phyloP scores from a whole-genome alignment of 2,113 vertebrate genomes.

The Poicephalus gulielmi region DNA sequence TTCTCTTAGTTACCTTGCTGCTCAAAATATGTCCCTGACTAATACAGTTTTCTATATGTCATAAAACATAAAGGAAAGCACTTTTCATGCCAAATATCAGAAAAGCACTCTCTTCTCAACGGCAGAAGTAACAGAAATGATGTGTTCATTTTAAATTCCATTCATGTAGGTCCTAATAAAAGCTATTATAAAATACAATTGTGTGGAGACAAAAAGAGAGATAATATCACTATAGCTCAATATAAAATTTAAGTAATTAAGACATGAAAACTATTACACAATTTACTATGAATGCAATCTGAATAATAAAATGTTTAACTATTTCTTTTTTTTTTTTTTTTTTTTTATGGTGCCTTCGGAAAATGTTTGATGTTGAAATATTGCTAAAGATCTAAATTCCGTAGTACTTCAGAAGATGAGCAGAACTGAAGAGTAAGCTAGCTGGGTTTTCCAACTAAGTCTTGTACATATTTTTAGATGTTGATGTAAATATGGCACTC shows the following conservation, averaged over 20 bases:
- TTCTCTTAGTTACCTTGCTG: constrained; percentile 56
- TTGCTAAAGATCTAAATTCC: neutral
- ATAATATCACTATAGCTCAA: constrained; percentile 84
- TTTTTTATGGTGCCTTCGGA: neutral
- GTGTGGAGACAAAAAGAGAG: constrained; percentile 84
- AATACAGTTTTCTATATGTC: constrained; percentile 72
- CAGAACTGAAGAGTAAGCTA: neutral
- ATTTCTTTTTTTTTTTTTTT: neutral
- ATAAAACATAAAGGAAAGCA: constrained; percentile 75
- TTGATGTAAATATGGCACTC: neutral
- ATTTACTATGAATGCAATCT: constrained; percentile 77
- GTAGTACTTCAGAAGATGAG: neutral
- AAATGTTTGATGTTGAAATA: neutral
- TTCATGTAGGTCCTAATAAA: constrained; percentile 84
- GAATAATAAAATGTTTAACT: constrained; percentile 81
- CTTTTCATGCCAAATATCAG: constrained; percentile 77
- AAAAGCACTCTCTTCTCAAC: constrained; percentile 66
- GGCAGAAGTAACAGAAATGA: constrained; percentile 67
- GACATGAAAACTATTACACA: constrained; percentile 86
- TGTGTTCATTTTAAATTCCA: constrained; percentile 82
- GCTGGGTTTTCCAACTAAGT: neutral
- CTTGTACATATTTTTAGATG: neutral
- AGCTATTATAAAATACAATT: constrained; percentile 87
- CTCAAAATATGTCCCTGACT: constrained; percentile 68
- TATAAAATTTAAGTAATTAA: constrained; percentile 89